Conservation (phyloP, 1,140 invertebrate species). For the Nasonia vitripennis region DNA sequence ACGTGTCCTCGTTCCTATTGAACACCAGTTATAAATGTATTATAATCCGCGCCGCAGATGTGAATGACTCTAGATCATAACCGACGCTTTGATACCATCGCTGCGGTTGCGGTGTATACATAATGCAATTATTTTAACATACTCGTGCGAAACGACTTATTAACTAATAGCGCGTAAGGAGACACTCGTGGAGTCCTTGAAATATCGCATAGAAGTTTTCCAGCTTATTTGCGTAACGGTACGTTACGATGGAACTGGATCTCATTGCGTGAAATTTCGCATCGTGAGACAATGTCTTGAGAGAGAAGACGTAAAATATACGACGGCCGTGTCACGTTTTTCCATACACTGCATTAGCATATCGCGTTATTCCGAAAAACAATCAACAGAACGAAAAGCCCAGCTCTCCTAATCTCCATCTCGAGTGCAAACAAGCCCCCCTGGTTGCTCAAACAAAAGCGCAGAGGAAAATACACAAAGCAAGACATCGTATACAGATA, state of each 20-base stretch:
- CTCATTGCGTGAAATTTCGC: not conserved
- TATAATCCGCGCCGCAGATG: not conserved
- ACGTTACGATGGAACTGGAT: not conserved
- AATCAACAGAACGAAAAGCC: too few relatives aligned
- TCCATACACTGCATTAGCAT: too few relatives aligned
- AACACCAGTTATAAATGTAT: not conserved
- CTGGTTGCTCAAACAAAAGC: too few relatives aligned
- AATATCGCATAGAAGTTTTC: not conserved
- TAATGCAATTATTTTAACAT: constrained; percentile 15
- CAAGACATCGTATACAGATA: not conserved
- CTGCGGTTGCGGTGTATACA: not conserved
- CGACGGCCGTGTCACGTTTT: too few relatives aligned
- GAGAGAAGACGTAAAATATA: too few relatives aligned
- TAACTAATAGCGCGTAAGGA: not conserved
- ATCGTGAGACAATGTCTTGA: not conserved
- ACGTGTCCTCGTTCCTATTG: not conserved
- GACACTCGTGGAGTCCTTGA: not conserved
- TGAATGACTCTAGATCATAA: not conserved
- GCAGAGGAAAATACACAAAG: not conserved
- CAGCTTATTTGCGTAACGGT: constrained; percentile 10
- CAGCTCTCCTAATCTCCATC: too few relatives aligned
- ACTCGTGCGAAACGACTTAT: not conserved
- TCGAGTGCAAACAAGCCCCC: too few relatives aligned
- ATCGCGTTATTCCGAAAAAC: too few relatives aligned
- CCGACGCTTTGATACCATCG: not conserved